Conservation (phyloP, 2,888 invertebrate genomes). For the Amblyjoppa proteus region DNA sequence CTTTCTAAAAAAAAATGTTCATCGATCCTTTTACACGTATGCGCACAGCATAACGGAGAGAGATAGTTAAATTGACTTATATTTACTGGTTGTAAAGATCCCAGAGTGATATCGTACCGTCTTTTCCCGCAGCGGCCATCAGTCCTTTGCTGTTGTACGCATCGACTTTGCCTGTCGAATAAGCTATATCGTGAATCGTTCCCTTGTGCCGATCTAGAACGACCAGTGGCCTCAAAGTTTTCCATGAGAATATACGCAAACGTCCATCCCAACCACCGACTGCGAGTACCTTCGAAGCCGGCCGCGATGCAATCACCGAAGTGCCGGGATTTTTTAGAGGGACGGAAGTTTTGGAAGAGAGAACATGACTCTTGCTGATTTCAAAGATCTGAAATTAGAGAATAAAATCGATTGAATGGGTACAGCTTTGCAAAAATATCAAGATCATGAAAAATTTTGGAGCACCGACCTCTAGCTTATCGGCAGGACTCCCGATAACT, state of each 20-base stretch:
- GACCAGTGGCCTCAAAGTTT: slow-evolving; percentile 90
- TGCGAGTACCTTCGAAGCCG: slow-evolving; percentile 90
- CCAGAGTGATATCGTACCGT: slow-evolving; percentile 92
- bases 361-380: slow-evolving; percentile 76
- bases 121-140: slow-evolving; percentile 92
- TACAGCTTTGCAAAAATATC: background rate
- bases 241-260: slow-evolving; percentile 92
- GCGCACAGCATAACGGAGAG: background rate
- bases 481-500: slow-evolving; percentile 89
- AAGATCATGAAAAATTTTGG: background rate
- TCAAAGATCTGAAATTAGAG: slow-evolving; percentile 77
- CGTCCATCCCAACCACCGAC: slow-evolving; percentile 92
- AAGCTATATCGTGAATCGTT: slow-evolving; percentile 90
- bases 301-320: slow-evolving; percentile 89
- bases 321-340: slow-evolving; percentile 91
- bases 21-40: background rate
- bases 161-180: slow-evolving; percentile 88
- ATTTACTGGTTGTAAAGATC: slow-evolving; percentile 89
- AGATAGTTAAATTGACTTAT: slow-evolving; percentile 34
- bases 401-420: slow-evolving; percentile 64
- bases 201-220: slow-evolving; percentile 91
- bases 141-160: slow-evolving; percentile 90
- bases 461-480: slow-evolving; percentile 86
- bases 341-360: slow-evolving; percentile 85
- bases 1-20: slow-evolving; percentile 2